These are phyloP conservation scores for Cryptotermes secundus DNA, from an alignment of 1,140 invertebrate genomes.

Conservation along the genomic window DNA sequence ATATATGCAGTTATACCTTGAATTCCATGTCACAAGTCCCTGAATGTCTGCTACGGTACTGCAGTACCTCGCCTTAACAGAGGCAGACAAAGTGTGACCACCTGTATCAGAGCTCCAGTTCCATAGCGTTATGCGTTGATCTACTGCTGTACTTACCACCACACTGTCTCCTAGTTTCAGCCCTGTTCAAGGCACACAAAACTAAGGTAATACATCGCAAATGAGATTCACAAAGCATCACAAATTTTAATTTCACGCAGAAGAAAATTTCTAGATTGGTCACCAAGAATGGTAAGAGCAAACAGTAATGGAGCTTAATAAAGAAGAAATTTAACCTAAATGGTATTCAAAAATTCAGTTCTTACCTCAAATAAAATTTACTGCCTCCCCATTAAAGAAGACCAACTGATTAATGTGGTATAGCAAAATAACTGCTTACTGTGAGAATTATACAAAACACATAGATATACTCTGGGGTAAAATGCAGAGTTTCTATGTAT, in stretches of 20 bases:
- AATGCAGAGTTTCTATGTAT: too few relatives aligned
- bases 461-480: too few relatives aligned
- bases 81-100: constrained; percentile 42
- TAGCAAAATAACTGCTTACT: too few relatives aligned
- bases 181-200: constrained; percentile 45
- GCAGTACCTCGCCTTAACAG: constrained; percentile 47
- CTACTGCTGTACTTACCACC: constrained; percentile 58
- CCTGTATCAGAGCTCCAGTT: constrained; percentile 44
- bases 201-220: neutral
- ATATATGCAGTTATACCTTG: neutral
- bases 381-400: too few relatives aligned
- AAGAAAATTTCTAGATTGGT: constrained; percentile 27
- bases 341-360: too few relatives aligned
- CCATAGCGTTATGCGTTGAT: constrained; percentile 59
- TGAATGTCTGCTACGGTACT: constrained; percentile 61
- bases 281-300: constrained; percentile 15
- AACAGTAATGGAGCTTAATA: too few relatives aligned
- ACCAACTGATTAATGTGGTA: too few relatives aligned
- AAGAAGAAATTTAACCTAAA: too few relatives aligned
- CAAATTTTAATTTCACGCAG: constrained; percentile 24
- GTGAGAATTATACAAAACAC: too few relatives aligned
- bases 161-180: constrained; percentile 51
- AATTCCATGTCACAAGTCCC: constrained; percentile 53
- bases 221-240: neutral
- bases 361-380: too few relatives aligned